phyloP scores from a whole-genome alignment of 2,113 vertebrate species.

The Tachycineta bicolor region DNA sequence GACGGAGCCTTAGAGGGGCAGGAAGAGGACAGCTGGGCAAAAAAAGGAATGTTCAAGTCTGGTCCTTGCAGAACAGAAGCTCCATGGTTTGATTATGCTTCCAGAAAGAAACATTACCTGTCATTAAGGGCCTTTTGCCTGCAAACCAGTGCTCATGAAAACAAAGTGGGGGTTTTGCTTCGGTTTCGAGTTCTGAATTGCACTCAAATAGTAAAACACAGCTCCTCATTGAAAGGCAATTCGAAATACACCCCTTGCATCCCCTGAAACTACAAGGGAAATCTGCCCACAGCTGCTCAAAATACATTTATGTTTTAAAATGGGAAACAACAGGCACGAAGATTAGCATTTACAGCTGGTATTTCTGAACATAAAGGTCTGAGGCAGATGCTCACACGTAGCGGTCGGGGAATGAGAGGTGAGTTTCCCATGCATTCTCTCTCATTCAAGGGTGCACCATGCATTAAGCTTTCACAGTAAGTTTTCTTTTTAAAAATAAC shows the following conservation, averaged over 20 bases:
- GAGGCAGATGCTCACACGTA: background rate
- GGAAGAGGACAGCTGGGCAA: background rate
- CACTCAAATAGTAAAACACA: background rate
- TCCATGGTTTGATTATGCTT: background rate
- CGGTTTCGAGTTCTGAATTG: background rate
- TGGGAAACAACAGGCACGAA: background rate
- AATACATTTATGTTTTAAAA: background rate
- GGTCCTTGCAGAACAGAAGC: background rate
- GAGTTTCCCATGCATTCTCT: constrained; percentile 5
- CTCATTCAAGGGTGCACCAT: background rate
- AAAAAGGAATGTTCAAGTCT: background rate
- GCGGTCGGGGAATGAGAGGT: background rate
- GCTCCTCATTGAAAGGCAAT: background rate
- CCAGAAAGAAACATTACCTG: background rate
- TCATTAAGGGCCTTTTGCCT: background rate
- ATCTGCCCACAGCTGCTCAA: background rate
- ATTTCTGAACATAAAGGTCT: background rate
- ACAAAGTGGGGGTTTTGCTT: background rate
- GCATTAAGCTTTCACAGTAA: background rate
- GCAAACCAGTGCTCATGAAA: background rate
- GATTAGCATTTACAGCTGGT: background rate
- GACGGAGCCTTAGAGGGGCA: background rate
- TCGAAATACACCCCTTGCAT: background rate
- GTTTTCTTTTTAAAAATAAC: background rate
- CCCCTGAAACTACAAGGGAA: background rate